Evolutionary conservation across 2,888 invertebrate species (phyloP), one percentile per base, ranked within the genome.

Genomic region (Rugalucina vietnamica): DNA sequence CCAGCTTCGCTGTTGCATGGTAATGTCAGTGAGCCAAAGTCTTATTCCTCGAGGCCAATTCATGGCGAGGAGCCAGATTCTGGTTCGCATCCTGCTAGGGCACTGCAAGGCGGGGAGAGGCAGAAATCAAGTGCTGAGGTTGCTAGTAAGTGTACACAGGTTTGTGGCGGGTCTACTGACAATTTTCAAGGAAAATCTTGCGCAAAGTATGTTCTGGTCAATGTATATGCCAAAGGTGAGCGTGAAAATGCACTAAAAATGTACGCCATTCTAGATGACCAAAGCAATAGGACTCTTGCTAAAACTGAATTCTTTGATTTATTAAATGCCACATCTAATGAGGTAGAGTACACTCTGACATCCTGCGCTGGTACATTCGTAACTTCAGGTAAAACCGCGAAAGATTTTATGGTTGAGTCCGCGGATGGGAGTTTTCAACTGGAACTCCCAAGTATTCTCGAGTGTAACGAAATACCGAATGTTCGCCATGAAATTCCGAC

Each of bases 381-480:
- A 1, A 21, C 34, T 21, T 65, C 10, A 18, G 65, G 65, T 2
- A 32, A 34, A 24, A 21, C 34, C 3, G 65, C 65, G 18, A 34
- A 1, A 3, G 34, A 34, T 34, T 65, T 65, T 34, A 34, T 65
- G 2, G 29, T 65, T 18, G 65, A 65, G 21, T 34, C 65, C 21
- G 1, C 21, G 10, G 85, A 87, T 37, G 78, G 81, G 3, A 18
- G 21, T 32, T 0, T 57, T n/a, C 37, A 72, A 0, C 60, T 85
- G 5, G 12, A 60, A 1, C 37, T 82, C 43, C 84, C 78, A n/a
- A 69, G 34, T 3, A 27, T 88, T 5, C 57, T 78, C 0, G 88
- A 88, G 43, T 88, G 88, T 74, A 18, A 76, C 0, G 36, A 76
- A 18, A 80, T 78, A 27, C 83, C 83, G 1, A 71, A 74, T 34